Conservation (phyloP, 2,888 invertebrate genomes). For the Sturmia bella region DNA sequence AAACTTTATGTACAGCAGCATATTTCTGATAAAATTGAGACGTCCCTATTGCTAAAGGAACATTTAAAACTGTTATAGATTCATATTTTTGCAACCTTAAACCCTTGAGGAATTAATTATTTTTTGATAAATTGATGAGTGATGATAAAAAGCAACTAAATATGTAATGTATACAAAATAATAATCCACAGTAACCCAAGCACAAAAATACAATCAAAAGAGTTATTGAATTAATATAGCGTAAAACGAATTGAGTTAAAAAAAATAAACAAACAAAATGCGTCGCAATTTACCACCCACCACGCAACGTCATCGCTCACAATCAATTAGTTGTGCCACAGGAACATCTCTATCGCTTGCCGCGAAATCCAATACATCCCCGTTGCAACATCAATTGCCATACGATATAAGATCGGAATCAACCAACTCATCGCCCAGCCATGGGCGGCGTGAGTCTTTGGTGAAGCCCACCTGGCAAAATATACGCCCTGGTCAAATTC, state of each 20-base stretch:
- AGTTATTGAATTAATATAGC: slow-evolving; percentile 13
- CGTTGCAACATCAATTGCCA: slow-evolving; percentile 40
- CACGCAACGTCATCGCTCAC: slow-evolving; percentile 61
- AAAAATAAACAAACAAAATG: slow-evolving; percentile 41
- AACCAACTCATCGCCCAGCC: slow-evolving; percentile 48
- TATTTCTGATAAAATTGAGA: too few relatives aligned
- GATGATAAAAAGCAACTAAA: too few relatives aligned
- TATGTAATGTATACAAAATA: background rate
- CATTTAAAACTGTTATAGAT: too few relatives aligned
- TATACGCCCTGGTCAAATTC: slow-evolving; percentile 81
- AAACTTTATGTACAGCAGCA: too few relatives aligned
- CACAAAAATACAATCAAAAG: background rate
- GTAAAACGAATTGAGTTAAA: slow-evolving; percentile 10
- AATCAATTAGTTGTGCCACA: slow-evolving; percentile 59
- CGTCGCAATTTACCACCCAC: slow-evolving; percentile 57
- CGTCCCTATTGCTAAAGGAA: too few relatives aligned
- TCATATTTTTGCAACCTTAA: too few relatives aligned
- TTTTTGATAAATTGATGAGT: too few relatives aligned
- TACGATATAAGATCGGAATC: slow-evolving; percentile 48
- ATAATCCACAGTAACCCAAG: background rate
- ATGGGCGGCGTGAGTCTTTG: slow-evolving; percentile 79
- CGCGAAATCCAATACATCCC: slow-evolving; percentile 5
- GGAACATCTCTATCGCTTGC: slow-evolving; percentile 19
- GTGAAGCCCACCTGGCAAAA: slow-evolving; percentile 82
- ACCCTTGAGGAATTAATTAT: too few relatives aligned